phyloP scores from a whole-genome alignment of 2,888 invertebrate species.

The Rhamnusium bicolor region DNA sequence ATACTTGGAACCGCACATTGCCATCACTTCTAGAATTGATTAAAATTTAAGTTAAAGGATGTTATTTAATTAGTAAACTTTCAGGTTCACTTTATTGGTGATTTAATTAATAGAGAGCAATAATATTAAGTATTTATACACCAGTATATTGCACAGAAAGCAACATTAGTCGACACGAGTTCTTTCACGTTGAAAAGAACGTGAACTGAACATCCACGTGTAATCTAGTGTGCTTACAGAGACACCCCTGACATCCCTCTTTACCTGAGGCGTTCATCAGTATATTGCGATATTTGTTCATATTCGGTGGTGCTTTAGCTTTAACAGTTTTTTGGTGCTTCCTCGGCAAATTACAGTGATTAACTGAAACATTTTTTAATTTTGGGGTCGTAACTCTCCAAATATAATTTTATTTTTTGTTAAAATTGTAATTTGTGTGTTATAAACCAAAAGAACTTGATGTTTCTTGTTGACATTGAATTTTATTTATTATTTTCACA shows the following conservation, averaged over 20 bases:
- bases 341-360: conserved; percentile 43
- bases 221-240: conserved; percentile 69
- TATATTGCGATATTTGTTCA: conserved; percentile 68
- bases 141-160: background rate
- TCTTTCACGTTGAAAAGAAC: conserved; percentile 66
- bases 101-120: background rate
- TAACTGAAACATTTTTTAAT: conserved; percentile 48
- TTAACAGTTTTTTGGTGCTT: conserved; percentile 25
- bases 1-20: background rate
- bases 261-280: conserved; percentile 59
- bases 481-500: background rate
- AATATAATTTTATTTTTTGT: background rate
- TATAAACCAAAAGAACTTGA: background rate
- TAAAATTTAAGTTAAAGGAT: background rate
- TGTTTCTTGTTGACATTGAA: background rate
- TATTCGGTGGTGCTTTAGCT: conserved; percentile 60
- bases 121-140: conserved; percentile 6
- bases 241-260: conserved; percentile 68
- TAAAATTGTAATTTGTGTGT: conserved; percentile 40
- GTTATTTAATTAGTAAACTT: background rate
- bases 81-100: too few relatives aligned
- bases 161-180: conserved; percentile 60
- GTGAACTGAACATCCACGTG: conserved; percentile 69
- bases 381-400: conserved; percentile 68
- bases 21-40: background rate